Evolutionary conservation across 2,797 vertebrate genomes (phyloP), one percentile per base, ranked within the genome.

Genomic region (Pelobates cultripes): DNA sequence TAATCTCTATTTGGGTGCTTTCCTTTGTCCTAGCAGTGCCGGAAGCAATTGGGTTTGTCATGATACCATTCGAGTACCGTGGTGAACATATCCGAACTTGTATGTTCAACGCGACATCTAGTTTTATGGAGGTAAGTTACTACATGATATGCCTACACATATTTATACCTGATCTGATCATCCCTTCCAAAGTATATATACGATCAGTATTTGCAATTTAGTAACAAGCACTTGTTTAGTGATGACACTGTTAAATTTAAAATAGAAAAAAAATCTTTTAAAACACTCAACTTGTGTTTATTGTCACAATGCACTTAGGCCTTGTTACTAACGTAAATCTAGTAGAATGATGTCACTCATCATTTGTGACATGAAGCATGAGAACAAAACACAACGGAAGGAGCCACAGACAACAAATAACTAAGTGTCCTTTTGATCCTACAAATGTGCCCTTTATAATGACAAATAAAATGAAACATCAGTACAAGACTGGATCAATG

Each of bases 21-120:
- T 98, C 98, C 3, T 91, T 98, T 79, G 75, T 96, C 75, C 87
- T 99, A 90, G 98, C 98, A n/a, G 91, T 98, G 75, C 98, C 98
- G 0, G 98, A 99, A 88, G 97, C 97, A 0, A 87, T 99, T 0
- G 94, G 92, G 57, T 99, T 98, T 17, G 91, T 95, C 87, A 95
- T 97, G 7, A 78, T 95, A 81, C 45, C 44, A 40, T 96, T 96
- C 86, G 86, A 17, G 42, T 96, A 96, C 89, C 88, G 44, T 43
- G 96, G 96, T 73, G 68, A 85, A 51, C 87, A 86, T 53, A 69
- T 91, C 0, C 89, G 60, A 70, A 96, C 96, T 70, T 99, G 98
- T 79, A 97, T 99, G 96, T 94, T 99, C 13, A 84, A 91, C 0
- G 91, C 94, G 69, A 88, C 90, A 2, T 88, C 84, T 0, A 3